Conservation (phyloP, 2,797 vertebrate species). For the Lemur catta region DNA sequence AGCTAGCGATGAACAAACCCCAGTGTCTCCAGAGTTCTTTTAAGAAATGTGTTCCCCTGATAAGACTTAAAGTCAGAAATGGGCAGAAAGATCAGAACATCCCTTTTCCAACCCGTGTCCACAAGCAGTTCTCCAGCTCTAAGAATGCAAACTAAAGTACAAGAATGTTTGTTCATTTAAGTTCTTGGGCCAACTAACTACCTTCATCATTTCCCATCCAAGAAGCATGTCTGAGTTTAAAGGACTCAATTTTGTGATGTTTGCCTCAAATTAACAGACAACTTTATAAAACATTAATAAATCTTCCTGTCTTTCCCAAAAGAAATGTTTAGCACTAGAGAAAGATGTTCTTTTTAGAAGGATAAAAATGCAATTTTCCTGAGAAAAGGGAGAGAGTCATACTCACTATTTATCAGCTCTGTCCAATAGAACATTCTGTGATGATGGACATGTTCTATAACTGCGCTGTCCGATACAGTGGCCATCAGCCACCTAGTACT, state of each 20-base stretch:
- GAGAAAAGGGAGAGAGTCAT: constrained; percentile 40
- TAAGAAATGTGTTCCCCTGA: background rate
- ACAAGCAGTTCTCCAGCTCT: background rate
- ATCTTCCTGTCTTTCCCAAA: background rate
- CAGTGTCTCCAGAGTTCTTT: background rate
- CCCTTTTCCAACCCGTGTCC: background rate
- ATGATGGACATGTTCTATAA: background rate
- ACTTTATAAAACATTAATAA: constrained; percentile 18
- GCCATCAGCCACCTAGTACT: background rate
- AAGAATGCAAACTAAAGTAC: background rate
- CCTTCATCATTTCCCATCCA: background rate
- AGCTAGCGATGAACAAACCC: background rate
- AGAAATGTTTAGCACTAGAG: background rate
- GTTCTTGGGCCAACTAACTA: background rate
- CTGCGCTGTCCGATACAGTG: background rate
- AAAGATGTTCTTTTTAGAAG: constrained; percentile 17
- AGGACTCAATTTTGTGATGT: constrained; percentile 3
- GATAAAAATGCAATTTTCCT: background rate
- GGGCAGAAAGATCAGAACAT: background rate
- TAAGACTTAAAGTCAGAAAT: background rate
- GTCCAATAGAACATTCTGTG: background rate
- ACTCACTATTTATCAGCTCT: background rate
- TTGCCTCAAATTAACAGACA: constrained; percentile 25
- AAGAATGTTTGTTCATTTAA: background rate
- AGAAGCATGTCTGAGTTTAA: background rate